Evolutionary conservation across 2,113 vertebrate species (phyloP), one percentile per base, ranked within the genome.

Genomic region (Pterocles gutturalis): DNA sequence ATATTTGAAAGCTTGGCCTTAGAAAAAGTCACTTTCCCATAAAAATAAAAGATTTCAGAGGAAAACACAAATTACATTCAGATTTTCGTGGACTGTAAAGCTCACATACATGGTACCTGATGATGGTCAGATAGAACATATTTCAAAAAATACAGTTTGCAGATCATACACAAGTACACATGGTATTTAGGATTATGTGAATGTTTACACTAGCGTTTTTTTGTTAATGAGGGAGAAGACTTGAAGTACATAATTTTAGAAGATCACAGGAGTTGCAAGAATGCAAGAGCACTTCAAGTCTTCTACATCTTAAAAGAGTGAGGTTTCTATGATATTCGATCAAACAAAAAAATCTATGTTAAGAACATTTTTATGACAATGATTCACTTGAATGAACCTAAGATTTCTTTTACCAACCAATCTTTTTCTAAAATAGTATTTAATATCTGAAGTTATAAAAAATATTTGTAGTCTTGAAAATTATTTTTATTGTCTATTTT

Each of bases 391-490:
- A 92, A 91, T 82, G 96, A 90, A 94, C 34, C 29, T 83, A 96
- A 96, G 93, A 95, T 97, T 97, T 97, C 94, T 98, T 97, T 94
- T 94, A 95, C 76, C 87, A 80, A 97, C 90, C 20, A 18, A 88
- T 81, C 89, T 86, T 97, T 96, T 97, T 94, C 97, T 94, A 97
- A 98, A 98, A 98, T 97, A 98, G 91, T 93, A 95, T 98, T 97
- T 96, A 76, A 95, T 95, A 97, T 98, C 96, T 96, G 97, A 98
- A 98, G 97, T 97, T 98, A 98, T 98, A 96, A 98, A 98, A 98
- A 98, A 98, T 98, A 98, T 97, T 97, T 98, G 96, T 98, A 96
- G 95, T 97, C 96, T 97, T 92, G 96, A 98, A 98, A 98, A 98
- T 97, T 97, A 96, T 95, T 96, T 97, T 97, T 97, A 96, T 97